Conservation (phyloP, 2,113 vertebrate genomes). For the Takifugu bimaculatus region DNA sequence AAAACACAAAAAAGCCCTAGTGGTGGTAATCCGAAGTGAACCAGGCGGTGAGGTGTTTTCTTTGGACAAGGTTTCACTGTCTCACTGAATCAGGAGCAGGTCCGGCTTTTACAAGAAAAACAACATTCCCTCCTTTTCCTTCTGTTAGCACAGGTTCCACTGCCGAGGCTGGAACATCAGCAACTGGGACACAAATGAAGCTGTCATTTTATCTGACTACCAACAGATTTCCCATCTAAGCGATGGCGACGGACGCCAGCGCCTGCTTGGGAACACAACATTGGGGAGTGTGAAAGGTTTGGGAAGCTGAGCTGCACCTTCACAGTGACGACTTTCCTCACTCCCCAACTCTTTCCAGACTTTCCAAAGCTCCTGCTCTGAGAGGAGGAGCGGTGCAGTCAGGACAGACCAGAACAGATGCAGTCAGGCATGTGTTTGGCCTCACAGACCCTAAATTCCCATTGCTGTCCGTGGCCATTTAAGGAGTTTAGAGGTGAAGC, state of each 20-base stretch:
- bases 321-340: conserved; percentile 61
- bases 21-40: conserved; percentile 40
- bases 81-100: conserved; percentile 17
- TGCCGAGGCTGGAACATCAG: too few species aligned
- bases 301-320: conserved; percentile 18
- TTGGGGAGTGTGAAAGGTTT: too few species aligned
- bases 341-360: conserved; percentile 43
- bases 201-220: not conserved
- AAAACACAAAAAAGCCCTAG: conserved; percentile 34
- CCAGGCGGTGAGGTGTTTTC: conserved; percentile 50
- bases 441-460: conserved; percentile 31
- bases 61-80: conserved; percentile 62
- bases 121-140: conserved; percentile 3
- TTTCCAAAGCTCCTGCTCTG: conserved; percentile 28
- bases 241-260: too few species aligned
- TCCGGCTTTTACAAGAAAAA: conserved; percentile 16
- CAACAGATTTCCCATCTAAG: not conserved
- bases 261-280: too few species aligned
- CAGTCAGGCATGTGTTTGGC: conserved; percentile 37
- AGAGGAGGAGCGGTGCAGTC: conserved; percentile 28
- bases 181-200: not conserved
- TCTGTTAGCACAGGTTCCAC: not conserved
- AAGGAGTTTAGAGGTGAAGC: conserved; percentile 17
- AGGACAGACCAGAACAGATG: conserved; percentile 17
- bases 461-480: conserved; percentile 38